Evolutionary conservation across 2,113 vertebrate genomes (phyloP).

Genomic region (Daubentonia madagascariensis): DNA sequence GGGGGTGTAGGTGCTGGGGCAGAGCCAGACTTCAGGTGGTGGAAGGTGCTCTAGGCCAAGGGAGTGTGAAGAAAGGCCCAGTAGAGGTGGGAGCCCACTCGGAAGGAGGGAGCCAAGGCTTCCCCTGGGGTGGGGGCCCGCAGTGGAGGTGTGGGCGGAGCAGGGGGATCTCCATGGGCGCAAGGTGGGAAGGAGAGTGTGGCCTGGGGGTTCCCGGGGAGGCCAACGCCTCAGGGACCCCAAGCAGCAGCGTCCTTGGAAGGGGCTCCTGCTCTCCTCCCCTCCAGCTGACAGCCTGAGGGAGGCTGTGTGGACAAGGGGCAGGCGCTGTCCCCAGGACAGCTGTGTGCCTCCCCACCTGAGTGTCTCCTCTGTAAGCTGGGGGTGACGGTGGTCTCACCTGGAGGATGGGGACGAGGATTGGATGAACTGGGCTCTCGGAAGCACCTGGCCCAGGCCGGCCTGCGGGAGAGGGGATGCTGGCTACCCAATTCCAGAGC

Average conservation of each 20-base stretch:
- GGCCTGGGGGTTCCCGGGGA: not conserved
- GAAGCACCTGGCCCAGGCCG: not conserved
- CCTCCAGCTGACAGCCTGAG: fast-evolving
- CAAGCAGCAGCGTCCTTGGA: not conserved
- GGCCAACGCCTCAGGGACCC: not conserved
- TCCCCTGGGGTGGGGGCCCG: not conserved
- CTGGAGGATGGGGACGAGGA: not conserved
- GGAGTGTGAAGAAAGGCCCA: too few relatives aligned
- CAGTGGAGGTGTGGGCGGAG: too few relatives aligned
- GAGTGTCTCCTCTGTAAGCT: fast-evolving
- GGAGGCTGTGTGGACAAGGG: not conserved
- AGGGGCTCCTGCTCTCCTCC: not conserved
- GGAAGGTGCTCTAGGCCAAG: not conserved
- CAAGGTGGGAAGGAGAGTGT: not conserved
- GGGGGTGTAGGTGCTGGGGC: not conserved
- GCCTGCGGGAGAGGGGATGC: not conserved
- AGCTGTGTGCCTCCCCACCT: not conserved
- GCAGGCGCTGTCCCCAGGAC: fast-evolving
- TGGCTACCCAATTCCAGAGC: not conserved
- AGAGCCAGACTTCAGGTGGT: not conserved
- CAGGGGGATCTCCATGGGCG: not conserved
- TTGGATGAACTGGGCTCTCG: too few relatives aligned
- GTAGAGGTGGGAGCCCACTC: too few relatives aligned
- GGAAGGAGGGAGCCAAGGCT: not conserved
- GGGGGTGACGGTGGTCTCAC: not conserved